Evolutionary conservation across 2,888 invertebrate species (phyloP).

Genomic region (Dasysyrphus albostriatus): DNA sequence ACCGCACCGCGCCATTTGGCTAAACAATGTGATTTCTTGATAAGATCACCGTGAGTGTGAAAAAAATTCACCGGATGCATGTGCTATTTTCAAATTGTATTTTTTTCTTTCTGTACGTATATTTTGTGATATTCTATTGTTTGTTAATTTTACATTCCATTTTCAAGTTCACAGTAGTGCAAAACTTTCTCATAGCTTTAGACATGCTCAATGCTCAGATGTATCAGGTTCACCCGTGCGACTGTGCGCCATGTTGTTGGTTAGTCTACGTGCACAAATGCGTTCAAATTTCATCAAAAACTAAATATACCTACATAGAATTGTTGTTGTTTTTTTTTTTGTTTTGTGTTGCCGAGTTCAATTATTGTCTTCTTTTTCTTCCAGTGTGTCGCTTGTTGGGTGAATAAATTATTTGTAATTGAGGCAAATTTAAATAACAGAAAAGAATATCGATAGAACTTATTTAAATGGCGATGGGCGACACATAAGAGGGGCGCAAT

Average conservation of each 20-base stretch:
- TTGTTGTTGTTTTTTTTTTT: slow-evolving; percentile 1
- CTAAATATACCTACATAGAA: not conserved
- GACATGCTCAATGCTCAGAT: slow-evolving; percentile 47
- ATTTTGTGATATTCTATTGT: slow-evolving; percentile 49
- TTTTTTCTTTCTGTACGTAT: not conserved
- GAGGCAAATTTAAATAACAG: slow-evolving; percentile 31
- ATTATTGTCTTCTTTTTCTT: slow-evolving; percentile 22
- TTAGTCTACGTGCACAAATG: slow-evolving; percentile 60
- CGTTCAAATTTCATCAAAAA: slow-evolving; percentile 47
- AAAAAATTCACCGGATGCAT: slow-evolving; percentile 65
- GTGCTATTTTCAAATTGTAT: slow-evolving; percentile 60
- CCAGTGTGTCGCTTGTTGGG: slow-evolving; percentile 31
- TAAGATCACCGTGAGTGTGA: slow-evolving; percentile 45
- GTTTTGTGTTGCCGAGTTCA: slow-evolving; percentile 19
- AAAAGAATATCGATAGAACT: slow-evolving; percentile 1
- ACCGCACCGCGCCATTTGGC: slow-evolving; percentile 11
- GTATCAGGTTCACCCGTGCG: slow-evolving; percentile 33
- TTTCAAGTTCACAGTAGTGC: slow-evolving; percentile 67
- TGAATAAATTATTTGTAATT: slow-evolving; percentile 58
- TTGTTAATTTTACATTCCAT: slow-evolving; percentile 43
- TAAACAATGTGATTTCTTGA: slow-evolving; percentile 61
- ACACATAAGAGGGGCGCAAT: slow-evolving; percentile 10
- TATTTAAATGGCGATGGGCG: slow-evolving; percentile 31
- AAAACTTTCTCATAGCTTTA: slow-evolving; percentile 64
- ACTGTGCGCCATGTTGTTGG: not conserved